Percentiles rank a stretch among this genome's conserved stretches.
Conservation (phyloP, 2,797 vertebrate genomes). For the Cyprinella venusta region DNA sequence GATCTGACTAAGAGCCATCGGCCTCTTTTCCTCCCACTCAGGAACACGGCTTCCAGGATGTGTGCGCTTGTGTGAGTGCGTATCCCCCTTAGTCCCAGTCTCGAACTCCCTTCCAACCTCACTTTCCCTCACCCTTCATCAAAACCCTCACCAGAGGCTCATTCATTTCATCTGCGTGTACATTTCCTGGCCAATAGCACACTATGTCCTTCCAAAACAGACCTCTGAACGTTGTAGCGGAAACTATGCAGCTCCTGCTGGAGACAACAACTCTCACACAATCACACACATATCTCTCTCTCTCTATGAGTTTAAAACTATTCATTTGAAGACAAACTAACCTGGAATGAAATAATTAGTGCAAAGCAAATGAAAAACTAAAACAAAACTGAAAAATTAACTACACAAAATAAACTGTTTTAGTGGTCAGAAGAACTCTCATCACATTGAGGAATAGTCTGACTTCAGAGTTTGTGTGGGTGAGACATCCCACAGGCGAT, state of each 20-base stretch:
- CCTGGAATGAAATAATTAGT: background rate
- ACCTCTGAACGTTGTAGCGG: constrained; percentile 67
- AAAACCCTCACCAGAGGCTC: constrained; percentile 62
- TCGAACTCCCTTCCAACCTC: constrained; percentile 58
- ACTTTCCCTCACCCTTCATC: constrained; percentile 69
- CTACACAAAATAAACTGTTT: background rate
- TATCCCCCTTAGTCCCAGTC: constrained; percentile 61
- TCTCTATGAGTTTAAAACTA: background rate
- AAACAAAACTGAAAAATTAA: background rate
- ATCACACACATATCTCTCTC: background rate
- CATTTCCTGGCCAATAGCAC: constrained; percentile 68
- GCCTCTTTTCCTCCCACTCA: constrained; percentile 46
- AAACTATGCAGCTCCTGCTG: constrained; percentile 64
- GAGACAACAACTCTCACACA: constrained; percentile 9
- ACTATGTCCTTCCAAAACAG: constrained; percentile 72
- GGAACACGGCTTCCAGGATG: constrained; percentile 46
- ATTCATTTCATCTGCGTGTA: constrained; percentile 66
- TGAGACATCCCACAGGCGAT: constrained; percentile 17
- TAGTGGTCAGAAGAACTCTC: background rate
- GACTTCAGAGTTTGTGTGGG: background rate
- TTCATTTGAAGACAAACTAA: background rate
- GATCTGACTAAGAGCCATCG: constrained; percentile 51
- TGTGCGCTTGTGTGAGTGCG: constrained; percentile 39
- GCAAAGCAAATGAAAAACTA: background rate
- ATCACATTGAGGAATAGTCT: background rate